Evolutionary conservation across 1,140 invertebrate genomes (phyloP), one percentile per base, ranked within the genome.

Genomic region (Himalopsyche phryganea): DNA sequence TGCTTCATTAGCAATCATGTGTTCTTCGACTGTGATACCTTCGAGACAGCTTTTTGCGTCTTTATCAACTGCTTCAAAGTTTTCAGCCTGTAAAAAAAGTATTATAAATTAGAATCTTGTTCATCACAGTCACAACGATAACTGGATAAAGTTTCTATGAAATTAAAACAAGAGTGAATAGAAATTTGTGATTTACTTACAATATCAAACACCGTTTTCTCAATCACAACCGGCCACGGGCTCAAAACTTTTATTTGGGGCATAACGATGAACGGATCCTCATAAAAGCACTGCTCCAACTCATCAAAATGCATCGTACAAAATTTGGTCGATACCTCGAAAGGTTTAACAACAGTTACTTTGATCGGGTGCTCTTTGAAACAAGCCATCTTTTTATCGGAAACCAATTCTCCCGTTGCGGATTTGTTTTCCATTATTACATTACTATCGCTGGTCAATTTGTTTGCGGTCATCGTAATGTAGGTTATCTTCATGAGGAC

Each of bases 251-350:
- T 82, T 48, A 88, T 79, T 61, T 83, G 77, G 41, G 84, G 83
- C 80, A 86, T 85, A n/a, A 86, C 73, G 57, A 86, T 80, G 66
- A 88, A 84, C 11, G 83, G 75, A 69, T 88, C 86, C 65, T 81
- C 77, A 32, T 84, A 78, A 71, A 84, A 87, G 62, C 82, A 83
- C 67, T 85, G 86, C 3, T 79, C 75, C 54, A 87, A 73, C 36
- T 82, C 76, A 67, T 85, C 83, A 65, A 87, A 87, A 54, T 83
- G 74, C 62, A 79, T 79, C 28, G 84, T 81, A 38, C 83, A 78
- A 77, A 84, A 88, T 66, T 83, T 82, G n/a, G 85, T 83, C 2
- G 76, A 72, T 7, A 88, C 76, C 66, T 87, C 85, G 71, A 89
- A 87, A 42, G 86, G 85, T 66, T 87, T 85, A 1, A 84, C 80